phyloP scores from a whole-genome alignment of 1,140 invertebrate species.

The Drosophila micromelanica region DNA sequence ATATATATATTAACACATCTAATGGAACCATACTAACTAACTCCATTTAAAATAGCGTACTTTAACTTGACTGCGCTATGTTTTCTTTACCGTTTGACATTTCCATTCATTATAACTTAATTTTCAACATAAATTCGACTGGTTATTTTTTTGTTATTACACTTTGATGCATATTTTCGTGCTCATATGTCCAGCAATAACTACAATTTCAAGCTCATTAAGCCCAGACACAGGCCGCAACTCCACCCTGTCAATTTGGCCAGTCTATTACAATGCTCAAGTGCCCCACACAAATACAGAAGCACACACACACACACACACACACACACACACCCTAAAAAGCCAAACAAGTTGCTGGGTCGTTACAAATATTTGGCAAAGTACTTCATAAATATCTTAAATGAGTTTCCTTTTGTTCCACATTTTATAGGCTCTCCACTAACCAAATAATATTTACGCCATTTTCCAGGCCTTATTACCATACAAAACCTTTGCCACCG shows the following conservation, averaged over 20 bases:
- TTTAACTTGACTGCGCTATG: neutral
- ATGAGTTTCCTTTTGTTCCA: conserved; percentile 74
- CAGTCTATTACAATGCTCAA: conserved; percentile 12
- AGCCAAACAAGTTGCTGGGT: conserved; percentile 36
- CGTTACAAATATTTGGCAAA: conserved; percentile 62
- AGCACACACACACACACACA: no score
- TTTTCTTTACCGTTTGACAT: neutral
- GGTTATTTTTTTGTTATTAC: neutral
- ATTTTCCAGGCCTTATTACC: conserved; percentile 30
- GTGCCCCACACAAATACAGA: conserved; percentile 4
- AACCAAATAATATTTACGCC: conserved; percentile 42
- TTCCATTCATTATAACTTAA: conserved; percentile 7
- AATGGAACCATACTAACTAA: no score
- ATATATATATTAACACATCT: no score
- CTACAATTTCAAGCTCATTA: conserved; percentile 48
- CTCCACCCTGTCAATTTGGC: conserved; percentile 22
- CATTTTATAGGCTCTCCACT: conserved; percentile 48
- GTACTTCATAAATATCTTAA: conserved; percentile 79
- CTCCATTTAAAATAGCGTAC: neutral
- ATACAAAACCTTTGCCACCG: neutral
- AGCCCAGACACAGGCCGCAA: conserved; percentile 15
- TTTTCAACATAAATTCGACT: neutral
- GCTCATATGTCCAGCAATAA: conserved; percentile 28
- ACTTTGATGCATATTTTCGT: conserved; percentile 1
- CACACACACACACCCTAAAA: no score